Evolutionary conservation across 2,113 vertebrate genomes (phyloP).

Genomic region (Columba janthina): DNA sequence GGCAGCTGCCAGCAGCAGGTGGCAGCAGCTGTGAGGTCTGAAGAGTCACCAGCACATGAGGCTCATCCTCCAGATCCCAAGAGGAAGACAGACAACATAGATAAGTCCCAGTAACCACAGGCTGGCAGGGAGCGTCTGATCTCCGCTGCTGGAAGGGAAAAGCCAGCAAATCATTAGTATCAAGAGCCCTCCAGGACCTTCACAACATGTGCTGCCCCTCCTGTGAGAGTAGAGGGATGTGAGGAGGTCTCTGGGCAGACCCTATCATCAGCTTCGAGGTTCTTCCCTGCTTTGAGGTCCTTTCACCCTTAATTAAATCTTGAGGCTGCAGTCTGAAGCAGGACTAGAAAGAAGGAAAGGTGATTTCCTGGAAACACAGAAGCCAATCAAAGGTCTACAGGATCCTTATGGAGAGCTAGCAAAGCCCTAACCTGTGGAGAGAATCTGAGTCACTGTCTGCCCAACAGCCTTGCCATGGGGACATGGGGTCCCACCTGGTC

Average conservation of each 20-base stretch:
- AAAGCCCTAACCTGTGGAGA: not conserved
- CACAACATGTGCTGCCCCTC: rapidly evolving
- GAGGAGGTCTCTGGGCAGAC: rapidly evolving
- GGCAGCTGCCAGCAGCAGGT: rapidly evolving
- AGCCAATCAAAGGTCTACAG: not conserved
- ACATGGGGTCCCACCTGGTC: not conserved
- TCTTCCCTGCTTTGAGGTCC: not conserved
- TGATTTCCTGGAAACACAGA: not conserved
- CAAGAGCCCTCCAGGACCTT: not conserved
- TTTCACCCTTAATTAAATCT: not conserved
- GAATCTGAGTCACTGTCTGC: not conserved
- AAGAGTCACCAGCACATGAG: not conserved
- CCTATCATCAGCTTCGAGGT: not conserved
- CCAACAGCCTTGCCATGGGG: not conserved
- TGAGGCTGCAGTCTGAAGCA: not conserved
- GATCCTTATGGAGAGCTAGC: not conserved
- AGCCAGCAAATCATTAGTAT: not conserved
- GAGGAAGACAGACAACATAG: rapidly evolving
- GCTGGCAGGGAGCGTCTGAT: not conserved
- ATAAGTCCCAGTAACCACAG: not conserved
- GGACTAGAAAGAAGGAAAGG: not conserved
- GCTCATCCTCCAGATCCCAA: not conserved
- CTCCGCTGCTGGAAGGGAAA: not conserved
- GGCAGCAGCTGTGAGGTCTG: not conserved
- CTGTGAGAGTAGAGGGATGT: rapidly evolving